These are phyloP conservation scores for Antheraea yamamai DNA, from an alignment of 2,888 invertebrate genomes.

Conservation along the genomic window DNA sequence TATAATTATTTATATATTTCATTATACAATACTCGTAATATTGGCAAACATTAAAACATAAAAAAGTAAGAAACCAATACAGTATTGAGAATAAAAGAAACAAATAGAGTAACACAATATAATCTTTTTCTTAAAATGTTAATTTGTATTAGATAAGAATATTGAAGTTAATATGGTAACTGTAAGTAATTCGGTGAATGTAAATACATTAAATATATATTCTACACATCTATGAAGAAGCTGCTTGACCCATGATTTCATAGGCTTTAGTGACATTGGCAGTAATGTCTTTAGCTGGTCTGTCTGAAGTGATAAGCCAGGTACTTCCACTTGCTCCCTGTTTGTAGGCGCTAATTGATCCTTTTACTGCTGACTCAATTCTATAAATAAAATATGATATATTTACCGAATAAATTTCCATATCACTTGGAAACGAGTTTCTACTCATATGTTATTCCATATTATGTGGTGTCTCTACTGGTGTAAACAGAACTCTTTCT, in stretches of 20 bases:
- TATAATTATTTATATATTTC: no score
- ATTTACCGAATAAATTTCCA: background rate
- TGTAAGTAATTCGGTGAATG: no score
- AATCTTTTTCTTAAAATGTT: no score
- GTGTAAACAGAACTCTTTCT: no score
- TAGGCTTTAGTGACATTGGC: slow-evolving; percentile 53
- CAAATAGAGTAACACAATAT: no score
- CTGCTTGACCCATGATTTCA: slow-evolving; percentile 51
- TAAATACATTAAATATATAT: background rate
- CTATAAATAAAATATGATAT: slow-evolving; percentile 36
- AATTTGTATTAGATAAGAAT: no score
- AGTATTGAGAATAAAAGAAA: no score
- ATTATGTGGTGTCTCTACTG: no score
- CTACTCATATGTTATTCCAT: background rate
- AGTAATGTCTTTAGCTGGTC: slow-evolving; percentile 61
- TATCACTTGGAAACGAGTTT: background rate
- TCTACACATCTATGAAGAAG: slow-evolving; percentile 28
- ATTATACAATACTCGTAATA: no score
- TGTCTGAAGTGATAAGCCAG: slow-evolving; percentile 60
- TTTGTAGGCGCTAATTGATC: slow-evolving; percentile 55
- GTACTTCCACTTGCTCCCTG: slow-evolving; percentile 57
- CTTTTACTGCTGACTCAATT: slow-evolving; percentile 54
- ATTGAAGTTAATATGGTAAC: no score
- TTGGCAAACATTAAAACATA: no score
- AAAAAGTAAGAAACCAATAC: no score